Percentiles rank a stretch among this genome's conserved stretches.
These are phyloP conservation scores for Potamarius usumacintae DNA, from an alignment of 2,113 vertebrate genomes.

Conservation along the genomic window DNA sequence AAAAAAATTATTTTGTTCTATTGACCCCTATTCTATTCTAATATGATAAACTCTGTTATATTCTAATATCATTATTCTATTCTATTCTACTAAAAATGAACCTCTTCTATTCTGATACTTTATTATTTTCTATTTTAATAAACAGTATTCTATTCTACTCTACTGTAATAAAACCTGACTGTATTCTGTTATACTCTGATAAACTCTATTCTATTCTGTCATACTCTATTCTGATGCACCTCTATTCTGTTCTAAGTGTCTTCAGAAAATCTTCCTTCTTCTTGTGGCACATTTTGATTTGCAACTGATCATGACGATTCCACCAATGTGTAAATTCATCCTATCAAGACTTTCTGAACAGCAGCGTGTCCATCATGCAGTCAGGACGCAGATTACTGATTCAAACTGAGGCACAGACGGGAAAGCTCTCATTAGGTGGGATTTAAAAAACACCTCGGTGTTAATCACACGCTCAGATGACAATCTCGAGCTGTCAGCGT, in stretches of 20 bases:
- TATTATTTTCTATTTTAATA: no score
- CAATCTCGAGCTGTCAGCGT: not conserved
- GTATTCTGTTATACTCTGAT: not conserved
- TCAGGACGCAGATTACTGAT: not conserved
- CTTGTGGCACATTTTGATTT: not conserved
- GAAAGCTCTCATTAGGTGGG: slow-evolving; percentile 24
- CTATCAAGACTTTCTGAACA: not conserved
- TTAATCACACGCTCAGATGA: slow-evolving; percentile 37
- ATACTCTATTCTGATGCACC: not conserved
- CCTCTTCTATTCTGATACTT: no score
- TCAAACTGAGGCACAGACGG: not conserved
- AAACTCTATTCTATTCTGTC: not conserved
- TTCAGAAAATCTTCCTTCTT: not conserved
- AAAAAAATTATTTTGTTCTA: not conserved
- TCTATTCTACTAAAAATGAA: no score
- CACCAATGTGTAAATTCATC: not conserved
- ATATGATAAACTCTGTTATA: no score
- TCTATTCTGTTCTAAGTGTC: not conserved
- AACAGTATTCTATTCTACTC: not conserved
- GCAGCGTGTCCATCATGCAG: not conserved
- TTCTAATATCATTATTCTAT: no score
- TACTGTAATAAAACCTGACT: no score
- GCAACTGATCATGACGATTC: not conserved
- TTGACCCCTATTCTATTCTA: no score
- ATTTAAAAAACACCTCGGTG: not conserved